Percentiles rank a stretch among this genome's conserved stretches.
These are phyloP conservation scores for Rotaria macrura DNA, from an alignment of 2,888 invertebrate species.

Conservation along the genomic window DNA sequence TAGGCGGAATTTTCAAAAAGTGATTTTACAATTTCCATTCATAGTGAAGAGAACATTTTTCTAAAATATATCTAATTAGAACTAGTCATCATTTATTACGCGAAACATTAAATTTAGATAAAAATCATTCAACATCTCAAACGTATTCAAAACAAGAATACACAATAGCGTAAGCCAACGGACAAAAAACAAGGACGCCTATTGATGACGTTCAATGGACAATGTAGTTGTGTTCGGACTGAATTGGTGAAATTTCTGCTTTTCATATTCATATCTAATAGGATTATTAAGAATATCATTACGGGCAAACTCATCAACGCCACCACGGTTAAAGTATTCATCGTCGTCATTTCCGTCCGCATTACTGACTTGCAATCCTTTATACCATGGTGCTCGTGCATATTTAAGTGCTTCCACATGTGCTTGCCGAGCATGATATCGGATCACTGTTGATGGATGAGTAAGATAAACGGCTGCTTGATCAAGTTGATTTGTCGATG, in stretches of 20 bases:
- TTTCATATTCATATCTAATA: neutral
- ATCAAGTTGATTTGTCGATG: neutral
- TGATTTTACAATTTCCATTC: too few species aligned
- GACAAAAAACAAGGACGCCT: neutral
- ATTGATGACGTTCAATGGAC: neutral
- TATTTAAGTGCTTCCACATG: neutral
- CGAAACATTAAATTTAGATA: too few species aligned
- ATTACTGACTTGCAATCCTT: neutral
- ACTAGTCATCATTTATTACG: too few species aligned
- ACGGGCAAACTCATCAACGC: neutral
- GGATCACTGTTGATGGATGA: neutral
- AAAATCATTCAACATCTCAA: too few species aligned
- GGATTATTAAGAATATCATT: conserved; percentile 17
- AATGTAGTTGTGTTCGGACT: neutral
- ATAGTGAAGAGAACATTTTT: too few species aligned
- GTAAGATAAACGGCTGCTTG: neutral
- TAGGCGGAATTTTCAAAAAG: too few species aligned
- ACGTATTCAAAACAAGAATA: too few species aligned
- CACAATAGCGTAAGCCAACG: neutral
- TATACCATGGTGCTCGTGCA: conserved; percentile 10
- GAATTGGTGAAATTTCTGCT: neutral
- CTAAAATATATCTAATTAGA: too few species aligned
- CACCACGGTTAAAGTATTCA: neutral
- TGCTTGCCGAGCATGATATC: neutral
- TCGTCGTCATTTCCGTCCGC: neutral